These are phyloP conservation scores for Bombylius discolor DNA, from an alignment of 2,888 invertebrate species.

Conservation along the genomic window DNA sequence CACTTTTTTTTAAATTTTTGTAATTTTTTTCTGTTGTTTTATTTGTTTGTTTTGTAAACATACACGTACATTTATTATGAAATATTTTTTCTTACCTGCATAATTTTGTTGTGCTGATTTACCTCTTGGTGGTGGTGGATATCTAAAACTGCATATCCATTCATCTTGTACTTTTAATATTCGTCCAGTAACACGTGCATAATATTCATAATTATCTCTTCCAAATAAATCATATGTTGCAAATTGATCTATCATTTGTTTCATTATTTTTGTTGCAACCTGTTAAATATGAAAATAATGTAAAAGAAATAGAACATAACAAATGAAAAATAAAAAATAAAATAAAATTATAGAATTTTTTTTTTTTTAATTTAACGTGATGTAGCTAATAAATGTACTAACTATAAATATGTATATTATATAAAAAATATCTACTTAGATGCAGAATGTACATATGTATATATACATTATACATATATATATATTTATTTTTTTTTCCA, in stretches of 20 bases:
- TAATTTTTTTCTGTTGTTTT: too few relatives aligned
- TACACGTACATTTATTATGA: too few relatives aligned
- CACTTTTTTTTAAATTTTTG: too few relatives aligned
- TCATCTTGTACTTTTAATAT: conserved; percentile 87
- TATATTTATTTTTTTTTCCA: too few relatives aligned
- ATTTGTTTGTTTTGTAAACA: too few relatives aligned
- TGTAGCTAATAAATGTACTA: background rate
- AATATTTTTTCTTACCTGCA: conserved; percentile 41
- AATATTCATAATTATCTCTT: conserved; percentile 86
- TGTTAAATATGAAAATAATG: conserved; percentile 27
- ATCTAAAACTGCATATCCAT: conserved; percentile 89
- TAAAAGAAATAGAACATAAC: background rate
- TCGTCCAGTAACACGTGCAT: conserved; percentile 85
- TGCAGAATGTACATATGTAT: too few relatives aligned
- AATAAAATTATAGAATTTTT: background rate
- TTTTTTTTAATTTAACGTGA: too few relatives aligned
- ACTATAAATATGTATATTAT: background rate
- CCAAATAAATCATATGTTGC: conserved; percentile 92
- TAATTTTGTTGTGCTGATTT: conserved; percentile 53
- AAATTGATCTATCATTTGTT: conserved; percentile 94
- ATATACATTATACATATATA: too few relatives aligned
- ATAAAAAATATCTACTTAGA: too few relatives aligned
- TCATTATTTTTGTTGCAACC: conserved; percentile 93
- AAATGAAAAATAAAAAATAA: background rate
- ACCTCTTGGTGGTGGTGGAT: conserved; percentile 60